These are phyloP conservation scores for Drosophila atripex DNA, from an alignment of 2,888 invertebrate genomes.

Conservation along the genomic window DNA sequence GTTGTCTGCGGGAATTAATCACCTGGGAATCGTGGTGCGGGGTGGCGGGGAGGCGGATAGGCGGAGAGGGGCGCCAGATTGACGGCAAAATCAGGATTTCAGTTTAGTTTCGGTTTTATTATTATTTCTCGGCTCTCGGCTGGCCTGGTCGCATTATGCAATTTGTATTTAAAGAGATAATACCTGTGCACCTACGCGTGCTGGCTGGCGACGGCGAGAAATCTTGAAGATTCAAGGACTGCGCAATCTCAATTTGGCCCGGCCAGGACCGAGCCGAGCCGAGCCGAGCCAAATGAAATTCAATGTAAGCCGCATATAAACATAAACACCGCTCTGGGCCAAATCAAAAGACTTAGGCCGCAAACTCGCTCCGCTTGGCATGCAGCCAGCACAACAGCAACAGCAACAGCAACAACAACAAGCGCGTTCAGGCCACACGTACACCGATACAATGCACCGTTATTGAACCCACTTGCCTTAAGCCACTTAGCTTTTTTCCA, in stretches of 20 bases:
- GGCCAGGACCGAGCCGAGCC: background rate
- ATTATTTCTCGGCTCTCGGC: background rate
- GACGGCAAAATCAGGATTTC: slow-evolving; percentile 72
- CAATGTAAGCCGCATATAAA: slow-evolving; percentile 52
- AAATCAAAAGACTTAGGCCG: slow-evolving; percentile 35
- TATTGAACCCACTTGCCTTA: slow-evolving; percentile 68
- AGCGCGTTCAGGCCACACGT: slow-evolving; percentile 42
- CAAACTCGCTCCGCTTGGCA: slow-evolving; percentile 34
- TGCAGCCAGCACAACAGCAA: slow-evolving; percentile 28
- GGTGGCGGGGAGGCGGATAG: background rate
- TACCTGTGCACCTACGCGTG: slow-evolving; percentile 13
- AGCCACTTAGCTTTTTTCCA: slow-evolving; percentile 41
- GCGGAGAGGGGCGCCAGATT: slow-evolving; percentile 58
- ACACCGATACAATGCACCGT: slow-evolving; percentile 68
- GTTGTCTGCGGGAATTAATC: slow-evolving; percentile 69
- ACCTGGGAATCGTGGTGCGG: slow-evolving; percentile 25
- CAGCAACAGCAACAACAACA: slow-evolving; percentile 13
- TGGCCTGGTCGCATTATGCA: slow-evolving; percentile 58
- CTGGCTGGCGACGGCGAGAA: background rate
- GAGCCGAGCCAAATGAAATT: slow-evolving; percentile 17
- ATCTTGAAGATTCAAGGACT: slow-evolving; percentile 27
- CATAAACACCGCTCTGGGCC: slow-evolving; percentile 18
- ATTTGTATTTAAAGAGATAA: slow-evolving; percentile 60
- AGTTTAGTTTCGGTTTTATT: slow-evolving; percentile 57
- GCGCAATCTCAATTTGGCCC: slow-evolving; percentile 8